phyloP scores from a whole-genome alignment of 1,140 invertebrate genomes.

The Magallana gigas region DNA sequence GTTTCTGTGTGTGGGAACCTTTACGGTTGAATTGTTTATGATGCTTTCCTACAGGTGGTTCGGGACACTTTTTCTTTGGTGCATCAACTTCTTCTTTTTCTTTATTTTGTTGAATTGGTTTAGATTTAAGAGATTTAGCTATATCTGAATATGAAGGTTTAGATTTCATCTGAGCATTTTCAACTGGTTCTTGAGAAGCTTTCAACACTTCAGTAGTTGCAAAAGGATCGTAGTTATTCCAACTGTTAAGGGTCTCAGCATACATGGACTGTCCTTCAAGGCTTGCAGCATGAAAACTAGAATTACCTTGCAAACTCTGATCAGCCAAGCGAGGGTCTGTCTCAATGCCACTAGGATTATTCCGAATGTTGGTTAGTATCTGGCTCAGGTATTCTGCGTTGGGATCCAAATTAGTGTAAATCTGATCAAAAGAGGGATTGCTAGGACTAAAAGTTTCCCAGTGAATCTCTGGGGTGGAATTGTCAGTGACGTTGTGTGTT shows the following conservation, averaged over 20 bases:
- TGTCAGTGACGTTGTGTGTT: constrained; percentile 51
- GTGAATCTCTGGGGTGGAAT: constrained; percentile 38
- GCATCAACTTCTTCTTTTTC: constrained; percentile 52
- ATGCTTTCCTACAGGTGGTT: constrained; percentile 36
- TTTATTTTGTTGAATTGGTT: constrained; percentile 54
- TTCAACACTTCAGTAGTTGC: constrained; percentile 35
- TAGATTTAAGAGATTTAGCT: constrained; percentile 62
- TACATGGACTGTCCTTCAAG: constrained; percentile 57
- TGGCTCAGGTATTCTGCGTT: constrained; percentile 43
- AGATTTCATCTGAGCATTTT: constrained; percentile 22
- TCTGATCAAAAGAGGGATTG: constrained; percentile 49
- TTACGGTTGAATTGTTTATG: constrained; percentile 44
- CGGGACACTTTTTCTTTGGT: constrained; percentile 38
- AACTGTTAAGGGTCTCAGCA: constrained; percentile 52
- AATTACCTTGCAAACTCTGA: constrained; percentile 10
- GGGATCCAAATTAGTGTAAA: constrained; percentile 41
- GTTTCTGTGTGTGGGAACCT: constrained; percentile 10
- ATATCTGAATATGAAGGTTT: constrained; percentile 69
- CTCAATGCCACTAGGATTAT: constrained; percentile 45
- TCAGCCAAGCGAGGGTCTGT: constrained; percentile 42
- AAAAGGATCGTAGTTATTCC: constrained; percentile 57
- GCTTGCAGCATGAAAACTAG: constrained; percentile 48
- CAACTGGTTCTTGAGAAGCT: background rate
- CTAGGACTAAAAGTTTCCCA: constrained; percentile 55
- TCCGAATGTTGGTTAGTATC: constrained; percentile 51